Conservation (phyloP, 1,140 invertebrate species). For the Macrobrachium rosenbergii region DNA sequence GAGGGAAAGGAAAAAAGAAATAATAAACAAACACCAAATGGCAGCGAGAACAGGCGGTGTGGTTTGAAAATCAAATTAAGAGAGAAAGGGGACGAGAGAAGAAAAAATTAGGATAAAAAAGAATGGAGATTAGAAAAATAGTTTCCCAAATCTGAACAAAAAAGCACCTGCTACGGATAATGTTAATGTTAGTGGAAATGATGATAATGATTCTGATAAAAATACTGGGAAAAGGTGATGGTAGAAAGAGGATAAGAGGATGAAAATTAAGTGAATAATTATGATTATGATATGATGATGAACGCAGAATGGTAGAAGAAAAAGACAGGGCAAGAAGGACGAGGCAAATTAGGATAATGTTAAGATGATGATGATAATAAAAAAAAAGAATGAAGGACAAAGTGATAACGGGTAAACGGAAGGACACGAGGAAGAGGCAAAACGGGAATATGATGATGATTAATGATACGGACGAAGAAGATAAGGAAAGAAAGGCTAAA, state of each 20-base stretch:
- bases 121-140: neutral
- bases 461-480: neutral
- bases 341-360: neutral
- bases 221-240: neutral
- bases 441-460: neutral
- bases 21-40: no score
- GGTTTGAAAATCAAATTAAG: neutral
- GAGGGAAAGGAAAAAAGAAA: neutral
- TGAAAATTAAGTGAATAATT: conserved; percentile 7
- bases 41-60: neutral
- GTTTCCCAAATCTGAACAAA: no score
- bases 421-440: neutral
- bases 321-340: no score
- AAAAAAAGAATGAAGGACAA: neutral
- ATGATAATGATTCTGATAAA: neutral
- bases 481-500: neutral
- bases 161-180: no score
- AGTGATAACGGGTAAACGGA: neutral
- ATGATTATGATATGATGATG: no score
- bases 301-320: neutral
- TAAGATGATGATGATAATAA: neutral
- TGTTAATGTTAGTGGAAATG: no score
- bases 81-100: no score
- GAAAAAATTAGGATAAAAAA: neutral
- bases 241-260: neutral